phyloP scores from a whole-genome alignment of 2,113 vertebrate genomes.

The Oryzias curvinotus region DNA sequence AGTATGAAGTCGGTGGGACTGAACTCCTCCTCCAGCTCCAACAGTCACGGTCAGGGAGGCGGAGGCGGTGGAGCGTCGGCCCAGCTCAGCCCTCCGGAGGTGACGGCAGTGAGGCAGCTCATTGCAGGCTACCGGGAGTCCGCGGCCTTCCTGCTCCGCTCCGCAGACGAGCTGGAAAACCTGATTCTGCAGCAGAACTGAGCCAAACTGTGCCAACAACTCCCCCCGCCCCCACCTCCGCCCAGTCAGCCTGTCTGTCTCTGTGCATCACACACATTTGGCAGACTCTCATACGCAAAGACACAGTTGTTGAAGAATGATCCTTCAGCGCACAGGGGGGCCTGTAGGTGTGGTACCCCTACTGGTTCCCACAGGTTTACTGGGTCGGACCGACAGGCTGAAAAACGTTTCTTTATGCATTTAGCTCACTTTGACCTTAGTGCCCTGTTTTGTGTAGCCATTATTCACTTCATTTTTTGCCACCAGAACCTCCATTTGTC shows the following conservation, averaged over 20 bases:
- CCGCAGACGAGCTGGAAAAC: conserved; percentile 98
- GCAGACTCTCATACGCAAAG: conserved; percentile 50
- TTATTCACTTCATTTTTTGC: conserved; percentile 53
- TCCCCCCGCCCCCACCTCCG: conserved; percentile 10
- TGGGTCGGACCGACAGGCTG: conserved; percentile 52
- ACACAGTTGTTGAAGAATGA: conserved; percentile 51
- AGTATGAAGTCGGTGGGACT: conserved; percentile 96
- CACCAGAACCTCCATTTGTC: conserved; percentile 66
- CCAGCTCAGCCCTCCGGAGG: conserved; percentile 95
- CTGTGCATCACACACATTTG: conserved; percentile 40
- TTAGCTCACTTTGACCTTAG: conserved; percentile 70
- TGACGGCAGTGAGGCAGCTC: conserved; percentile 95
- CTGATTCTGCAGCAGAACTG: conserved; percentile 99
- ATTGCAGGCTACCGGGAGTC: conserved; percentile 98
- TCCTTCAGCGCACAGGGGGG: conserved; percentile 57
- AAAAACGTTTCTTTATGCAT: conserved; percentile 67
- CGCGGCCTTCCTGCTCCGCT: conserved; percentile 94
- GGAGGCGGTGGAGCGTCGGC: conserved; percentile 90
- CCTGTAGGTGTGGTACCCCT: conserved; percentile 52
- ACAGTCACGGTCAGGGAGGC: conserved; percentile 82
- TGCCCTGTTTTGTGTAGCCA: conserved; percentile 67
- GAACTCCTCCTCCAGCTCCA: conserved; percentile 88
- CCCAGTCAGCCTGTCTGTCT: conserved; percentile 43
- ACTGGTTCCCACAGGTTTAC: conserved; percentile 45
- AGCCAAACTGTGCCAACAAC: conserved; percentile 40